These are phyloP conservation scores for Bagarius yarrelli DNA, from an alignment of 2,113 vertebrate species.

Conservation along the genomic window DNA sequence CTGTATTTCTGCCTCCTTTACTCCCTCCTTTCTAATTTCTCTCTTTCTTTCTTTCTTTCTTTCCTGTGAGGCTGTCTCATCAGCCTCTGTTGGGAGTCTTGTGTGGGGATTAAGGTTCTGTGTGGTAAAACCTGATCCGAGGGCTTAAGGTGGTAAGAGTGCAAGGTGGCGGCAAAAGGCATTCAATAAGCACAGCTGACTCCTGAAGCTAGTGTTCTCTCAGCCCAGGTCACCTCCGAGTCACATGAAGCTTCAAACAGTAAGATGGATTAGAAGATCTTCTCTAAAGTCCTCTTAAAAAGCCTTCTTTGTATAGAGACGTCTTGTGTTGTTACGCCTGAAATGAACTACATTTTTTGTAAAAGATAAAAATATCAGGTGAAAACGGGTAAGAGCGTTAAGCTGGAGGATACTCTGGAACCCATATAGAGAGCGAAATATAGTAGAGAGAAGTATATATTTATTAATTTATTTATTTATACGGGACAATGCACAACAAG, in stretches of 20 bases:
- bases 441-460: too few species aligned
- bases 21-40: not conserved
- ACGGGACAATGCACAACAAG: too few species aligned
- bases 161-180: constrained; percentile 25
- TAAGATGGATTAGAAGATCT: constrained; percentile 23
- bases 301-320: constrained; percentile 13
- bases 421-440: not conserved
- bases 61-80: constrained; percentile 18
- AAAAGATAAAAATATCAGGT: constrained; percentile 6
- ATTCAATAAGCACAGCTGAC: constrained; percentile 37
- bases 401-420: not conserved
- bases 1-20: constrained; percentile 62
- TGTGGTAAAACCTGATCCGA: constrained; percentile 38
- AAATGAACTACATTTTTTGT: constrained; percentile 10
- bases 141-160: constrained; percentile 29
- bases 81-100: constrained; percentile 3
- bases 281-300: constrained; percentile 11
- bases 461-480: too few species aligned
- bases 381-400: not conserved
- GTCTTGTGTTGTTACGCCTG: not conserved
- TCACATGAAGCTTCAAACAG: constrained; percentile 8
- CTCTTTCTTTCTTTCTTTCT: constrained; percentile 54
- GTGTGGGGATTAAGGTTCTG: constrained; percentile 29
- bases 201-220: not conserved
- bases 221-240: constrained; percentile 23